phyloP scores from a whole-genome alignment of 2,888 invertebrate species.

The Capitulum mitella region DNA sequence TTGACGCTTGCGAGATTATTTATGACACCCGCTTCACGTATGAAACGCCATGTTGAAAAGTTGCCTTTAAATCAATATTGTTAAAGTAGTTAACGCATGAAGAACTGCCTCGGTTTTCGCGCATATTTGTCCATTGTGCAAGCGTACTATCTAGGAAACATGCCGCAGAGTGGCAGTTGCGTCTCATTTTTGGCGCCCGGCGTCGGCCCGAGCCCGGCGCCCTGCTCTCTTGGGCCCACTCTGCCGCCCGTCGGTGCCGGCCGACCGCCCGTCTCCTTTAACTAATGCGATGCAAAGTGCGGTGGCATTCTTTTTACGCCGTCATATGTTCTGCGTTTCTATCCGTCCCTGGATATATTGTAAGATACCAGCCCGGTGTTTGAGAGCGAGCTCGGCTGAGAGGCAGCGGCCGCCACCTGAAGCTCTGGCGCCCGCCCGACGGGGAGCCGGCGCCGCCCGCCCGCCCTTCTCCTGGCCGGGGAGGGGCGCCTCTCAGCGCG shows the following conservation, averaged over 20 bases:
- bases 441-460: neutral
- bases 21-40: neutral
- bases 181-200: neutral
- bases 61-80: conserved; percentile 13
- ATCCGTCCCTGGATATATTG: conserved; percentile 25
- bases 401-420: neutral
- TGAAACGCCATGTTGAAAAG: neutral
- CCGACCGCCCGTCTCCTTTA: neutral
- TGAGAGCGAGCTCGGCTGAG: neutral
- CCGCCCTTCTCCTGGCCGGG: too few species aligned
- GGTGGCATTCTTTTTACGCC: conserved; percentile 23
- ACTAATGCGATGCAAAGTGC: conserved; percentile 15
- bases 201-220: neutral
- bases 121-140: neutral
- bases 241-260: neutral
- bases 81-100: neutral
- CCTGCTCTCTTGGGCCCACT: neutral
- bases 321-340: conserved; percentile 23
- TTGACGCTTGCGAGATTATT: neutral
- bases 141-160: neutral
- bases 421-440: neutral
- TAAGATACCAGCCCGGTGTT: conserved; percentile 10
- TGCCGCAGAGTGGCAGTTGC: neutral
- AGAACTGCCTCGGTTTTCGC: neutral
- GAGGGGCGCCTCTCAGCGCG: neutral